Conservation (phyloP, 2,888 invertebrate genomes). For the Achlya flavicornis region DNA sequence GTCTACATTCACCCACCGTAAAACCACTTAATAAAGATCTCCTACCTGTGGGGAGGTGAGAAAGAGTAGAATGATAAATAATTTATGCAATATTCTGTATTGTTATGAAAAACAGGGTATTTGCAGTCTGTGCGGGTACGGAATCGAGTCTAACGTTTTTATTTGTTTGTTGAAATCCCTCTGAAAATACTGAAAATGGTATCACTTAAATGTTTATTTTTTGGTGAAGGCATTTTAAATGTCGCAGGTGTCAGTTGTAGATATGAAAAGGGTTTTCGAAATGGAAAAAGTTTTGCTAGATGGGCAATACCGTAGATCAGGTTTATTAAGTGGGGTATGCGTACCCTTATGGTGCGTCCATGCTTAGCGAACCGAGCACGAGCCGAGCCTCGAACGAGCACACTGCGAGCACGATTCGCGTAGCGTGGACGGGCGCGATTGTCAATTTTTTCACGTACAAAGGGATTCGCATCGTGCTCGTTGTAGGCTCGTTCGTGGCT, state of each 20-base stretch:
- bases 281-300: neutral
- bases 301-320: neutral
- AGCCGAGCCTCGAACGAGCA: too few relatives aligned
- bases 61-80: slow-evolving; percentile 41
- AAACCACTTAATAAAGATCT: slow-evolving; percentile 65
- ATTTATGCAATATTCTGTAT: slow-evolving; percentile 38
- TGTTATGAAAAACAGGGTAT: slow-evolving; percentile 18
- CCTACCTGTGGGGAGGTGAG: slow-evolving; percentile 30
- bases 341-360: too few relatives aligned
- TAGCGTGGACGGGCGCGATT: too few relatives aligned
- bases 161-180: neutral
- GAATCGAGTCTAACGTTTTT: slow-evolving; percentile 6
- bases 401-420: too few relatives aligned
- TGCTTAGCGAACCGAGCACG: too few relatives aligned
- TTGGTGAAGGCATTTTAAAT: neutral
- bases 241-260: slow-evolving; percentile 4
- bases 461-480: too few relatives aligned
- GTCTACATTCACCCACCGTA: slow-evolving; percentile 30
- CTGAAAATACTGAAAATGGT: neutral
- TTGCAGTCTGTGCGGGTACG: slow-evolving; percentile 1
- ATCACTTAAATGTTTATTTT: neutral
- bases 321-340: too few relatives aligned
- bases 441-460: too few relatives aligned
- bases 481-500: too few relatives aligned
- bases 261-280: slow-evolving; percentile 5